Percentiles rank a stretch among this genome's conserved stretches.
phyloP scores from a whole-genome alignment of 2,888 invertebrate genomes.

The Hofmannophila pseudospretella region DNA sequence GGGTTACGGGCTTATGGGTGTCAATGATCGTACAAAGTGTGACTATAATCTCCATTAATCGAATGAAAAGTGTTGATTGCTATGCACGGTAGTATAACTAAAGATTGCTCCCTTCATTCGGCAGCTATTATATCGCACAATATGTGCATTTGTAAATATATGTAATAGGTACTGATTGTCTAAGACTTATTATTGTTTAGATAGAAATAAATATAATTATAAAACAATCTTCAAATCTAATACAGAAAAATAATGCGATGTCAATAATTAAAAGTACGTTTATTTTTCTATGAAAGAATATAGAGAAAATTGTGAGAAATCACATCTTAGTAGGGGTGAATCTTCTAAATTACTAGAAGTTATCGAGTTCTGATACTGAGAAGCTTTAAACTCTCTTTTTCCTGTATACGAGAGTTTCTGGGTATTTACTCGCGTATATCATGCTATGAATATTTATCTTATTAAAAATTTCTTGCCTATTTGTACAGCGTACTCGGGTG shows the following conservation, averaged over 20 bases:
- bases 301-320: no score
- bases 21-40: conserved; percentile 69
- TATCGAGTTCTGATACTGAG: no score
- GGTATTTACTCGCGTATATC: no score
- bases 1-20: conserved; percentile 27
- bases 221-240: no score
- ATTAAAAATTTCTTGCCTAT: not conserved
- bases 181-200: conserved; percentile 57
- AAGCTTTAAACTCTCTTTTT: no score
- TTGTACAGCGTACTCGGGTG: conserved; percentile 31
- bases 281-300: no score
- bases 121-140: conserved; percentile 64
- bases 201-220: conserved; percentile 45
- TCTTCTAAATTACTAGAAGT: no score
- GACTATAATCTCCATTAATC: conserved; percentile 59
- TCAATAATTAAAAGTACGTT: no score
- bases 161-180: conserved; percentile 55
- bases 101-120: conserved; percentile 59
- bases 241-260: no score
- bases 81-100: conserved; percentile 32
- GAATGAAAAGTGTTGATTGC: conserved; percentile 45
- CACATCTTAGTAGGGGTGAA: no score
- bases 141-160: conserved; percentile 63
- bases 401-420: no score
- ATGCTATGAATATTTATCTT: no score